phyloP scores from a whole-genome alignment of 2,888 invertebrate genomes.

The Nemotelus nigrinus region DNA sequence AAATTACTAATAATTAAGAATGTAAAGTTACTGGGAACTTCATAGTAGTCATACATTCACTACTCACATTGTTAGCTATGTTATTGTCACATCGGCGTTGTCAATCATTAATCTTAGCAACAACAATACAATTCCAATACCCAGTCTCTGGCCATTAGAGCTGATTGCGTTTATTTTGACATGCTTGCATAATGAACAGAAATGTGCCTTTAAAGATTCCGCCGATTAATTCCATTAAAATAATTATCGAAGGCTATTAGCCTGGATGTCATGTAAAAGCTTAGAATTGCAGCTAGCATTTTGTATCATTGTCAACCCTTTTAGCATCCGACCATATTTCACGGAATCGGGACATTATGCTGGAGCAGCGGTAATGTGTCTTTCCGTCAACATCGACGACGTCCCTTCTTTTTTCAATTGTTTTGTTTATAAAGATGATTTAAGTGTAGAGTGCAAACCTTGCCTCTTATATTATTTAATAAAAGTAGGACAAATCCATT shows the following conservation, averaged over 20 bases:
- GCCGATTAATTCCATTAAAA: slow-evolving; percentile 46
- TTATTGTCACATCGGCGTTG: neutral
- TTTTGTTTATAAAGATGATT: slow-evolving; percentile 1
- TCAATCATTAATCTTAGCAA: slow-evolving; percentile 20
- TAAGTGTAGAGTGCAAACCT: slow-evolving; percentile 1
- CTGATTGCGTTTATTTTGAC: slow-evolving; percentile 10
- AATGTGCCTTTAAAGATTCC: slow-evolving; percentile 47
- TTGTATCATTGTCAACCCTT: slow-evolving; percentile 50
- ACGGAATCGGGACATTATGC: slow-evolving; percentile 32
- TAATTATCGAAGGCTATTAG: slow-evolving; percentile 45
- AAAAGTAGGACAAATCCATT: too few species aligned
- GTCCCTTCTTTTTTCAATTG: slow-evolving; percentile 15
- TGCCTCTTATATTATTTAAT: too few species aligned
- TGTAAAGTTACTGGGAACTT: too few species aligned
- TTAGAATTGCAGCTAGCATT: neutral
- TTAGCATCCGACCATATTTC: slow-evolving; percentile 43
- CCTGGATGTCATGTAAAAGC: slow-evolving; percentile 37
- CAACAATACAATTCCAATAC: slow-evolving; percentile 32
- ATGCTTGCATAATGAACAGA: slow-evolving; percentile 27
- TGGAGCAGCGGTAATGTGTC: slow-evolving; percentile 34
- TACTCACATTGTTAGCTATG: neutral
- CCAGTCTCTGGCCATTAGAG: neutral
- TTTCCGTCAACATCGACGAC: slow-evolving; percentile 34
- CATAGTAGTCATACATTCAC: neutral
- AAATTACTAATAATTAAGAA: too few species aligned